Evolutionary conservation across 2,888 invertebrate genomes (phyloP).

Genomic region (Lithophane semibrunnea): DNA sequence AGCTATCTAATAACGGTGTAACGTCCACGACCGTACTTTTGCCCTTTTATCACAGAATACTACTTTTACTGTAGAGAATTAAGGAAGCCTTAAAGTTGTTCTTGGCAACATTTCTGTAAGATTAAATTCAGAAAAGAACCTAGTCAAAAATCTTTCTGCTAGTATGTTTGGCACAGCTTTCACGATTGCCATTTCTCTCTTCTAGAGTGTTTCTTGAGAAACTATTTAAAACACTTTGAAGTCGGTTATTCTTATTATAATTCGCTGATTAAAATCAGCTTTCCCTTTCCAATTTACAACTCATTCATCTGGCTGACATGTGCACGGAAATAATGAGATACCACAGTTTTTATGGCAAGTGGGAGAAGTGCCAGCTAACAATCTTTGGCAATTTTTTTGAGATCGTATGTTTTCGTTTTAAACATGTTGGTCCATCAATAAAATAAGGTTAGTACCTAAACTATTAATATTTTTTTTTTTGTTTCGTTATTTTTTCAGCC

Average conservation of each 20-base stretch:
- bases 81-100: conserved; percentile 7
- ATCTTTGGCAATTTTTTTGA: conserved; percentile 1
- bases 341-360: conserved; percentile 41
- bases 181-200: neutral
- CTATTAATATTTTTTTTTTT: neutral
- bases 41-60: conserved; percentile 3
- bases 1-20: conserved; percentile 25
- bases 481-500: neutral
- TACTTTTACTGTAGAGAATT: conserved; percentile 15
- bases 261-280: conserved; percentile 32
- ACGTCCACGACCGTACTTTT: conserved; percentile 25
- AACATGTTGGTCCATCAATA: neutral
- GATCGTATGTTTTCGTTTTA: conserved; percentile 9
- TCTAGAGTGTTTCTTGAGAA: neutral
- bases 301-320: conserved; percentile 47
- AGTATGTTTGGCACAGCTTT: conserved; percentile 1
- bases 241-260: conserved; percentile 13
- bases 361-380: conserved; percentile 34
- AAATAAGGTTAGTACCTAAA: neutral
- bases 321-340: conserved; percentile 38
- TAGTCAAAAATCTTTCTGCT: neutral
- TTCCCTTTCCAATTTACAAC: conserved; percentile 38
- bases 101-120: neutral
- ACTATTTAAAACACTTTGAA: conserved; percentile 2
- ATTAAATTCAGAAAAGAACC: neutral